phyloP scores from a whole-genome alignment of 2,888 invertebrate species.

The Crioceris asparagi region DNA sequence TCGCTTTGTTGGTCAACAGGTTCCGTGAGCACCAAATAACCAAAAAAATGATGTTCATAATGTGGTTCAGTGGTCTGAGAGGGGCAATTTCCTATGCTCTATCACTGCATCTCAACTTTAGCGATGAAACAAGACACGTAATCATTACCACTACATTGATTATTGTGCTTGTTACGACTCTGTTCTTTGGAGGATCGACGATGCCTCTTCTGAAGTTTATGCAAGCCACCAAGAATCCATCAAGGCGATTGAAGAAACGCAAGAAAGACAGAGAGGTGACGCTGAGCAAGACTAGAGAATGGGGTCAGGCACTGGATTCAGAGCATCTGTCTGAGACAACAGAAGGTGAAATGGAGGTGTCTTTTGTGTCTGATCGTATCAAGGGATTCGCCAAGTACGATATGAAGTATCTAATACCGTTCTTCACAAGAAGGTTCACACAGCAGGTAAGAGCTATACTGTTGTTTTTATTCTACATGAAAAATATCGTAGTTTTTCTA shows the following conservation, averaged over 20 bases:
- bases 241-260: conserved; percentile 45
- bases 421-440: conserved; percentile 91
- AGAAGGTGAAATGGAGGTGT: conserved; percentile 85
- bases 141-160: conserved; percentile 97
- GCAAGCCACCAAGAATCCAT: conserved; percentile 53
- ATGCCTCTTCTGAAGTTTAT: conserved; percentile 93
- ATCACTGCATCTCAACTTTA: conserved; percentile 88
- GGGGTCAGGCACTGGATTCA: conserved; percentile 91
- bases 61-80: conserved; percentile 97
- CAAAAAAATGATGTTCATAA: conserved; percentile 96
- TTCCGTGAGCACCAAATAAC: conserved; percentile 97
- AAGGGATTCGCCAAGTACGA: conserved; percentile 88
- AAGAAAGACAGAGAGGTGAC: conserved; percentile 67
- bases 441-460: conserved; percentile 63
- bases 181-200: conserved; percentile 93
- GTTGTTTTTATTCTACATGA: no score
- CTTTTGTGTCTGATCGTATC: conserved; percentile 68
- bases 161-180: conserved; percentile 90
- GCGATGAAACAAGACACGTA: conserved; percentile 89
- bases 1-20: conserved; percentile 86
- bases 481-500: no score
- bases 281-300: conserved; percentile 94
- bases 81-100: conserved; percentile 98
- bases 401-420: conserved; percentile 88
- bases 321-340: conserved; percentile 88